These are phyloP conservation scores for Andrena flavipes DNA, from an alignment of 2,888 invertebrate genomes.

Conservation along the genomic window DNA sequence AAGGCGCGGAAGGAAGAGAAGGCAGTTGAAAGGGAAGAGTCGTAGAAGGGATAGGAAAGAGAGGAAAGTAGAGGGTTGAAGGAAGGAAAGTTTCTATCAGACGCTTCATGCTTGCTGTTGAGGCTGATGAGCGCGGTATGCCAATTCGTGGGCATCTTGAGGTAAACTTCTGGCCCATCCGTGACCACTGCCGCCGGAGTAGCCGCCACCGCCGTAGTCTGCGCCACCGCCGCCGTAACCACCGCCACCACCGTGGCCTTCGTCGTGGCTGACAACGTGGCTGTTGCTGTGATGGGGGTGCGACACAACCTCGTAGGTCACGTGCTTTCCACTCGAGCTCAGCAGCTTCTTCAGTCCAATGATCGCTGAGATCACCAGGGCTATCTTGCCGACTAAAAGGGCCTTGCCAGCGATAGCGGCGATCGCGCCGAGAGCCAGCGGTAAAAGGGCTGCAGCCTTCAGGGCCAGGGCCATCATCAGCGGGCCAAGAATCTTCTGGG, in stretches of 20 bases:
- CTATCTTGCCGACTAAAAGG: conserved; percentile 93
- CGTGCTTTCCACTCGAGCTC: conserved; percentile 91
- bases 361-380: conserved; percentile 92
- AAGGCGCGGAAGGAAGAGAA: conserved; percentile 4
- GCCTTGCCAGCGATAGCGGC: conserved; percentile 95
- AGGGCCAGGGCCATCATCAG: conserved; percentile 91
- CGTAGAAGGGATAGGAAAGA: conserved; percentile 26
- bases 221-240: conserved; percentile 86
- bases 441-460: conserved; percentile 92
- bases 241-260: conserved; percentile 87
- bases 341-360: conserved; percentile 94
- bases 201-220: conserved; percentile 84
- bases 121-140: conserved; percentile 92
- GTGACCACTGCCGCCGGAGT: conserved; percentile 86
- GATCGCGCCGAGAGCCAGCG: conserved; percentile 92
- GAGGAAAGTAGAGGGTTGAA: conserved; percentile 46
- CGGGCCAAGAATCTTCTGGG: conserved; percentile 91
- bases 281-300: conserved; percentile 92
- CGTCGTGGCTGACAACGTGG: conserved; percentile 90
- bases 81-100: conserved; percentile 63
- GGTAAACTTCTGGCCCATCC: conserved; percentile 90
- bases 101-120: conserved; percentile 82
- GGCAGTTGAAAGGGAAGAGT: conserved; percentile 1
- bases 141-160: conserved; percentile 89
- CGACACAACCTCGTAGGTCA: conserved; percentile 94